A percentile compares a stretch with the other conserved stretches of the same genome.
Evolutionary conservation across 2,888 invertebrate species (phyloP).

Genomic region (Pseudanteris insignis): DNA sequence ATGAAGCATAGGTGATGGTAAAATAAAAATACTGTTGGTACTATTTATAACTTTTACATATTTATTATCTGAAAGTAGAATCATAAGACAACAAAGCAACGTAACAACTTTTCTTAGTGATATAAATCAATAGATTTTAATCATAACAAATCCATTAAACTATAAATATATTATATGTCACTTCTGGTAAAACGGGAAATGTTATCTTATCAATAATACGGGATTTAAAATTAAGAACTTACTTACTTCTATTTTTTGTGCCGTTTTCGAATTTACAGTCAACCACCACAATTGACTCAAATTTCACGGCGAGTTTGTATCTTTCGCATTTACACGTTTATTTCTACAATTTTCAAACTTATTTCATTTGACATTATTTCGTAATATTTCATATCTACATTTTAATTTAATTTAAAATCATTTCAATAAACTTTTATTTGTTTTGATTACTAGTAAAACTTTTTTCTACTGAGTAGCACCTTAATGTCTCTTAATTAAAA

Average conservation of each 20-base stretch:
- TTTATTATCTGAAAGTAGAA: constrained; percentile 56
- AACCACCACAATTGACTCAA: constrained; percentile 65
- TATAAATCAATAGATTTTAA: constrained; percentile 35
- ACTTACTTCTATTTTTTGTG: constrained; percentile 56
- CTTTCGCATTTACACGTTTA: constrained; percentile 53
- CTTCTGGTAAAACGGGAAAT: constrained; percentile 65
- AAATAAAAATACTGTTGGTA: too few species aligned
- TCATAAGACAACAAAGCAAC: constrained; percentile 57
- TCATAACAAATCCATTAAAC: constrained; percentile 48
- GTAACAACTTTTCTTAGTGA: constrained; percentile 44
- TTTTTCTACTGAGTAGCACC: constrained; percentile 19
- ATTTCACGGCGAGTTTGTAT: constrained; percentile 55
- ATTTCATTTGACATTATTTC: constrained; percentile 30
- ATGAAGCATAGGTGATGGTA: too few species aligned
- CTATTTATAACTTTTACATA: constrained; percentile 44
- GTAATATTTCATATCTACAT: constrained; percentile 31
- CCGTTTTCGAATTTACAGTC: constrained; percentile 58
- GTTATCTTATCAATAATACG: constrained; percentile 49
- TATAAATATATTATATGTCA: constrained; percentile 60
- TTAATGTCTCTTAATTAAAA: constrained; percentile 3
- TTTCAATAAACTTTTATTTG: constrained; percentile 12
- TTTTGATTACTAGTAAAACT: constrained; percentile 3
- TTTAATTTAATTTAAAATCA: constrained; percentile 1
- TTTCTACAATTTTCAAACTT: constrained; percentile 50
- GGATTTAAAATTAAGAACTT: constrained; percentile 53